Evolutionary conservation across 2,113 vertebrate genomes (phyloP), one percentile per base, ranked within the genome.

Genomic region (Forbesichthys agassizii): DNA sequence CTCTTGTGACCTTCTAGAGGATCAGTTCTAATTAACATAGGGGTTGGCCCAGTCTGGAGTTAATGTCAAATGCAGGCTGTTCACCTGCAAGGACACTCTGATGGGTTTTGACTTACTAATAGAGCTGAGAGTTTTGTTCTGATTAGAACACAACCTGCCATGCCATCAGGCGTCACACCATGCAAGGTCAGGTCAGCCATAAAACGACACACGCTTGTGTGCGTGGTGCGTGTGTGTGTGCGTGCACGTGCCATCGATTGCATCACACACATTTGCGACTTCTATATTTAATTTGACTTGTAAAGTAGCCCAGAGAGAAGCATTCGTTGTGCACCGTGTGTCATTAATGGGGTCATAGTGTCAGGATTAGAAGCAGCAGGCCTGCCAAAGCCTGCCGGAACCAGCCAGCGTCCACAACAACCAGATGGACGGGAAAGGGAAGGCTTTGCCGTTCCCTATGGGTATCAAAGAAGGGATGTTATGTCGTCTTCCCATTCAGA

Each of bases 371-470:
- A 85, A 77, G 73, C 60, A n/a, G 11, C 60, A 66, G 58, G 70
- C 64, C 67, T 61, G 14, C 1, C 59, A 14, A 48, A 57, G 78
- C 33, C 16, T 6, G 66, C 46, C 80, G 47, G 33, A 74, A 48
- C 84, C 80, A 82, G 85, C 75, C 68, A 33, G 16, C 69, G 75
- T 76, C 10, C 36, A 42, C 36, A 7, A 20, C 61, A 86, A 86
- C 81, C 88, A 90, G 88, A 90, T 89, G 91, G 87, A 89, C 88
- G 84, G 77, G 80, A 90, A 88, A 78, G 78, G 66, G 65, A 67
- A 61, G 63, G 67, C 75, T 76, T 75, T 56, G 67, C 81, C 36
- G 48, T 73, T 79, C 73, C 84, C 83, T 64, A 69, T 73, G 75
- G 78, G 83, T 81, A 86, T 88, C 88, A 89, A 89, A 89, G 83